Conservation (phyloP, 2,797 vertebrate species). For the Enteromius afrohamiltoni region DNA sequence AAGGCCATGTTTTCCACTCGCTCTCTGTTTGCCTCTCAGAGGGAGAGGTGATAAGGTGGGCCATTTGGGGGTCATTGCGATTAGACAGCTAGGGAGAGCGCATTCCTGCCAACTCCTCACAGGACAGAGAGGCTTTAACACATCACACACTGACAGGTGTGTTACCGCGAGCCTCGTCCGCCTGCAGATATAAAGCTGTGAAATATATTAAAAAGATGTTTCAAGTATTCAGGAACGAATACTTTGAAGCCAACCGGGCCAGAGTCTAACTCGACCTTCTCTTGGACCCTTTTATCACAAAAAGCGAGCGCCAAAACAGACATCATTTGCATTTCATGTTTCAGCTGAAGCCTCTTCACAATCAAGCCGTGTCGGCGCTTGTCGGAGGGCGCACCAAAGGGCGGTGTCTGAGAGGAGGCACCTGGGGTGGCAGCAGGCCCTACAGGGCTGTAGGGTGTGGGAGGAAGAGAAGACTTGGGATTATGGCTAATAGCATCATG, state of each 20-base stretch:
- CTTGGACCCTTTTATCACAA: slow-evolving; percentile 37
- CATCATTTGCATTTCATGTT: slow-evolving; percentile 50
- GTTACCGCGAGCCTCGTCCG: background rate
- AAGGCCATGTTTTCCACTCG: slow-evolving; percentile 70
- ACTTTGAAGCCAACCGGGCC: slow-evolving; percentile 3
- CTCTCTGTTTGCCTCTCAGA: slow-evolving; percentile 71
- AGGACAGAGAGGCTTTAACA: slow-evolving; percentile 50
- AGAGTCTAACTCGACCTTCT: slow-evolving; percentile 36
- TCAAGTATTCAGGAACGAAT: background rate
- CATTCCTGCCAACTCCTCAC: slow-evolving; percentile 68
- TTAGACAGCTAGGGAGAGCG: slow-evolving; percentile 68
- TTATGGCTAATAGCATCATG: slow-evolving; percentile 73
- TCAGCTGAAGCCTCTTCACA: slow-evolving; percentile 48
- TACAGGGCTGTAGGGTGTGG: slow-evolving; percentile 44
- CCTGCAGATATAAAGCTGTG: slow-evolving; percentile 16
- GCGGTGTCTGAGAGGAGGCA: slow-evolving; percentile 67
- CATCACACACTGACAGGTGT: slow-evolving; percentile 57
- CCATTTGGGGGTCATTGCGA: slow-evolving; percentile 74
- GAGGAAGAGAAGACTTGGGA: slow-evolving; percentile 67
- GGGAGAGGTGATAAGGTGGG: slow-evolving; percentile 75
- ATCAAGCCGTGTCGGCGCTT: slow-evolving; percentile 43
- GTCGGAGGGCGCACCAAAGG: slow-evolving; percentile 61
- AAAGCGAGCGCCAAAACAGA: slow-evolving; percentile 10
- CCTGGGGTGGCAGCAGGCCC: slow-evolving; percentile 64
- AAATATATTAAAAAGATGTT: slow-evolving; percentile 19